Percentiles rank a stretch among this genome's conserved stretches.
These are phyloP conservation scores for Callospermophilus lateralis DNA, from an alignment of 2,113 vertebrate genomes.

Conservation along the genomic window DNA sequence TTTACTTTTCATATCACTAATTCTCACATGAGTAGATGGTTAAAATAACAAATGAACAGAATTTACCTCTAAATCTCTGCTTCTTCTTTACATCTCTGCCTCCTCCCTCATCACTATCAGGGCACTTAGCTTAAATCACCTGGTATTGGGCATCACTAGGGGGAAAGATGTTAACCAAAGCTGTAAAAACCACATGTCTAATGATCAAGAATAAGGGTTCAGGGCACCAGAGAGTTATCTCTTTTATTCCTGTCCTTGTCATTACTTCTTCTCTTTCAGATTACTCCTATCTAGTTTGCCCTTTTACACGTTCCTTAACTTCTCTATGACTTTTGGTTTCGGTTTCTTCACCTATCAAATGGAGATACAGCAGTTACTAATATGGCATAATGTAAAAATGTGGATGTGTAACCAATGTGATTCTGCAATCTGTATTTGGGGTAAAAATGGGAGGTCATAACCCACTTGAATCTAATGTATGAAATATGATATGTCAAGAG, in stretches of 20 bases:
- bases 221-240: background rate
- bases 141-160: background rate
- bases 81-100: background rate
- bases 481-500: no score
- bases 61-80: background rate
- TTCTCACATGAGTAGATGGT: background rate
- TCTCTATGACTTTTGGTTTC: background rate
- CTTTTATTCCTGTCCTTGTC: background rate
- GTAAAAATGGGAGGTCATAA: no score
- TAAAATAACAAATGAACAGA: background rate
- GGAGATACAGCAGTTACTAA: no score
- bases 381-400: no score
- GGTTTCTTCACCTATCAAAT: background rate
- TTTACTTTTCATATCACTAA: constrained; percentile 20
- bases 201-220: background rate
- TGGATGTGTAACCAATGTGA: no score
- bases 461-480: no score
- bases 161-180: background rate
- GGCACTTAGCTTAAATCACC: background rate
- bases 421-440: no score
- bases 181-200: constrained; percentile 7
- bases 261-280: background rate
- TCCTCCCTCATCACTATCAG: background rate
- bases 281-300: background rate
- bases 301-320: background rate